Evolutionary conservation across 1,140 invertebrate genomes (phyloP).

Genomic region (Musca domestica): DNA sequence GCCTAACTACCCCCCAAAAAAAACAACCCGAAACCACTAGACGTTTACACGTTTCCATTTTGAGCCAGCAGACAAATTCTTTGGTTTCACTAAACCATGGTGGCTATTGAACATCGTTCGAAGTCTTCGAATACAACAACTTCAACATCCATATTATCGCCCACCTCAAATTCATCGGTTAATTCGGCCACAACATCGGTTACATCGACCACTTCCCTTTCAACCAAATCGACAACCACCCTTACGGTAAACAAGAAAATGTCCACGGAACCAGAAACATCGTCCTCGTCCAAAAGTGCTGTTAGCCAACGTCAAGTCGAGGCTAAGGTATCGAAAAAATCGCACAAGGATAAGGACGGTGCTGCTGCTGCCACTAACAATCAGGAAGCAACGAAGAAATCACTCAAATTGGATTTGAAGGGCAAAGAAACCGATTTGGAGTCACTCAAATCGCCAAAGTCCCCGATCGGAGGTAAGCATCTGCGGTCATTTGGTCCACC

Average conservation of each 20-base stretch:
- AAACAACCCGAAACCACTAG: constrained; percentile 11
- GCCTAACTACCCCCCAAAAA: not conserved
- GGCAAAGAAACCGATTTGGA: constrained; percentile 47
- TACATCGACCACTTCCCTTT: constrained; percentile 17
- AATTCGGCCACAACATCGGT: constrained; percentile 24
- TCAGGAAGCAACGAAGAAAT: constrained; percentile 63
- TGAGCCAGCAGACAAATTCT: not conserved
- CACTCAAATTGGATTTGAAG: constrained; percentile 62
- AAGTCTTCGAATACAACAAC: constrained; percentile 36
- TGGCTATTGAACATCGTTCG: constrained; percentile 33
- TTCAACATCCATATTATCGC: constrained; percentile 24
- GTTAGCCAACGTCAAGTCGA: constrained; percentile 62
- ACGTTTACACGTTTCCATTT: not conserved
- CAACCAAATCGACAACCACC: constrained; percentile 23
- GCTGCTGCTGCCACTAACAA: constrained; percentile 31
- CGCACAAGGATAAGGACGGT: not conserved
- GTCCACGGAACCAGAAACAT: constrained; percentile 3
- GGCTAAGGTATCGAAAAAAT: constrained; percentile 48
- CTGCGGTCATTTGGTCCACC: too few relatives aligned
- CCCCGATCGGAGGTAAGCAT: constrained; percentile 47
- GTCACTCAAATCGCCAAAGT: constrained; percentile 50
- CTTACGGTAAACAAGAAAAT: constrained; percentile 24
- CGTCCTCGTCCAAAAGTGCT: constrained; percentile 51
- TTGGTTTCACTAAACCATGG: constrained; percentile 26
- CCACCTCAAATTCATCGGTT: constrained; percentile 18